Percentiles rank a stretch among this genome's conserved stretches.
Evolutionary conservation across 2,113 vertebrate genomes (phyloP).

Genomic region (Genyomyrus donnyi): DNA sequence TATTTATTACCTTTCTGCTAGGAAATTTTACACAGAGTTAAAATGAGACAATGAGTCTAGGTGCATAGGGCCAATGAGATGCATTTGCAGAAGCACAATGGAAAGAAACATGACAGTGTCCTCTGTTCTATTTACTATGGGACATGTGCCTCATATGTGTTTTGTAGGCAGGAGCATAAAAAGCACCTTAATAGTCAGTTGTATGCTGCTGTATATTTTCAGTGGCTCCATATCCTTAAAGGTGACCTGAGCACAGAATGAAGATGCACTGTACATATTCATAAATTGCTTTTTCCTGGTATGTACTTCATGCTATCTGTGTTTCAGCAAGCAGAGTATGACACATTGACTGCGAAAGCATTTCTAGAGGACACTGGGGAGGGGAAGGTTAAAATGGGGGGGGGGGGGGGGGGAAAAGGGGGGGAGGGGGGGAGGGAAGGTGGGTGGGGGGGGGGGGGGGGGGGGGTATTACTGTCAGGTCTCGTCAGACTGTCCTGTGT

Average conservation of each 20-base stretch:
- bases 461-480: too few relatives aligned
- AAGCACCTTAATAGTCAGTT: not conserved
- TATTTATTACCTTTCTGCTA: constrained; percentile 48
- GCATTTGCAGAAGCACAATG: not conserved
- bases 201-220: not conserved
- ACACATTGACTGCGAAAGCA: not conserved
- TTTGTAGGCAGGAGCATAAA: not conserved
- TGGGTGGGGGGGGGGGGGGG: not conserved
- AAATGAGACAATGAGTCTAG: constrained; percentile 33
- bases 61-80: constrained; percentile 26
- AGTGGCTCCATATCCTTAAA: not conserved
- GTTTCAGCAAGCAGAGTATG: not conserved
- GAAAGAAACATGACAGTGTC: not conserved
- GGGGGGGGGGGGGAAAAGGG: not conserved
- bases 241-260: not conserved
- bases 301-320: not conserved
- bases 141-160: not conserved
- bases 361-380: not conserved
- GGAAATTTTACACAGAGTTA: constrained; percentile 45
- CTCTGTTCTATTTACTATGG: not conserved
- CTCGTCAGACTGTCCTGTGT: too few relatives aligned
- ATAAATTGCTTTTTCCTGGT: not conserved
- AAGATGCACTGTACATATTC: not conserved
- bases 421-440: not conserved
- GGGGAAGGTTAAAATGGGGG: not conserved